Evolutionary conservation across 2,797 vertebrate genomes (phyloP), one percentile per base, ranked within the genome.

Genomic region (Enteromius viviparus): DNA sequence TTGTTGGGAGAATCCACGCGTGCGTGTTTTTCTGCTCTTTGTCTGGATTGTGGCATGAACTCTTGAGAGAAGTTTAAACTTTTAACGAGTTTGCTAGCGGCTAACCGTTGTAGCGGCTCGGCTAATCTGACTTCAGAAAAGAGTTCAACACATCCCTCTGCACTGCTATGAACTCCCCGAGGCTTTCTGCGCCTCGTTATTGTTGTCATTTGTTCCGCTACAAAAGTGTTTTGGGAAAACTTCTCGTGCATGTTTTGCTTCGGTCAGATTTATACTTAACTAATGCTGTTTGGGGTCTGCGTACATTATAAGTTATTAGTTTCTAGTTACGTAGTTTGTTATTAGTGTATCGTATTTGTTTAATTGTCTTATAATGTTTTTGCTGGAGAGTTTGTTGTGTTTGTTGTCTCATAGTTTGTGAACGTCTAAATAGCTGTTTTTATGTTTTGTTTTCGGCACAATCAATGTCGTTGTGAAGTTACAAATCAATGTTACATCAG

Each of bases 81-180:
- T 45, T 47, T 74, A 75, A 77, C 17, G 78, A 76, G 69, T 12
- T 84, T 83, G 80, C 34, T 85, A 83, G 74, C 47, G 19, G 78
- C 85, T 85, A 86, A 79, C n/a, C 5, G 12, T 72, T 68, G 7
- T 84, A 86, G 49, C 76, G 49, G 68, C 21, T 4, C 4, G 55
- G 85, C 83, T 88, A 85, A 81, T 32, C 21, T 64, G 11, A 74
- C 1, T 65, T 37, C 32, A 45, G 34, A n/a, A 14, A 29, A 21
- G n/a, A 14, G 29, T 29, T n/a, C 6, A 32, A 23, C 17, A 29
- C 65, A 45, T 42, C 37, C n/a, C 7, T 26, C 53, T 26, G 34
- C 53, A 10, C 45, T 47, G 53, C 6, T 60, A 6, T 60, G 2
- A 42, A 19, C 74, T 76, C 21, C 1, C 2, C 0, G 53, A 23